phyloP scores from a whole-genome alignment of 2,113 vertebrate species.

The Sprattus sprattus region DNA sequence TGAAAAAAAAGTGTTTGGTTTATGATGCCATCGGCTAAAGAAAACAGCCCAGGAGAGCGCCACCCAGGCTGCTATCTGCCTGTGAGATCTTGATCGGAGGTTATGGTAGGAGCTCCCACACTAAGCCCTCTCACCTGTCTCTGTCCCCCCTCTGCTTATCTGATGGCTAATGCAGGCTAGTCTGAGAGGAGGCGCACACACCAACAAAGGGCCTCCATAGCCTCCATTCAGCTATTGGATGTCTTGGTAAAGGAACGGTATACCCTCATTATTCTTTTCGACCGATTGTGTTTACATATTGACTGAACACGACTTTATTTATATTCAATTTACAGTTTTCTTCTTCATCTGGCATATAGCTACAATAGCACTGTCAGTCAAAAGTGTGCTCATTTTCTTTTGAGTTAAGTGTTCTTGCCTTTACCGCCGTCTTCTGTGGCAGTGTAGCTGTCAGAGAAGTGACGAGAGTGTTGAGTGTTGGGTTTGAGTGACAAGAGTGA shows the following conservation, averaged over 20 bases:
- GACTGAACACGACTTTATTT: neutral
- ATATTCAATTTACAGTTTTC: neutral
- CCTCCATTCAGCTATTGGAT: neutral
- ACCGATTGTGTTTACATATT: neutral
- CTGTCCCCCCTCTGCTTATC: neutral
- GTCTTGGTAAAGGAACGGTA: neutral
- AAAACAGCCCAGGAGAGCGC: neutral
- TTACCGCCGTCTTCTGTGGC: neutral
- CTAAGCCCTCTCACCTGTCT: constrained; percentile 13
- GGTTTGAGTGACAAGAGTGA: neutral
- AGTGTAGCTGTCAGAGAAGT: neutral
- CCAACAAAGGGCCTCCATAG: neutral
- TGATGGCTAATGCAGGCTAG: neutral
- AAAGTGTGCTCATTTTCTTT: neutral
- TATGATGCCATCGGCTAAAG: constrained; percentile 7
- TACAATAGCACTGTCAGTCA: neutral
- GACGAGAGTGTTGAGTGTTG: neutral
- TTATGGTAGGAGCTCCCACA: neutral
- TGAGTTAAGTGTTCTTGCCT: neutral
- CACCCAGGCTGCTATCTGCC: constrained; percentile 13
- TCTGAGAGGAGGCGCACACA: neutral
- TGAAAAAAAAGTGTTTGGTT: neutral
- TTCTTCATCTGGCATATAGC: neutral
- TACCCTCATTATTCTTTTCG: neutral
- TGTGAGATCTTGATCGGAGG: neutral